Conservation (phyloP, 2,113 vertebrate species). For the Saguinus midas region DNA sequence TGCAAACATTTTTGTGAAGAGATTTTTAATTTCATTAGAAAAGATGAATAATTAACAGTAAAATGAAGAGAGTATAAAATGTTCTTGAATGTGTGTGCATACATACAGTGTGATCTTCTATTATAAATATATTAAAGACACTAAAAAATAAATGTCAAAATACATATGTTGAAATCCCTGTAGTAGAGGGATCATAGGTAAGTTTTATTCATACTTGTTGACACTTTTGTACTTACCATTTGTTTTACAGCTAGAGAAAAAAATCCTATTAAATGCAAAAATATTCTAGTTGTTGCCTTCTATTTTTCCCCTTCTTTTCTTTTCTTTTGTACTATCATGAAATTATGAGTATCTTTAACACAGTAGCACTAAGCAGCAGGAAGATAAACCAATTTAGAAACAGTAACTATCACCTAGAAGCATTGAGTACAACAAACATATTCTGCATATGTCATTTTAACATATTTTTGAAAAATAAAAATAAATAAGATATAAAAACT, state of each 20-base stretch:
- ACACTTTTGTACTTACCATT: background rate
- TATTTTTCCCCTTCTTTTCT: background rate
- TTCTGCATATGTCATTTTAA: background rate
- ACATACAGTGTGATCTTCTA: background rate
- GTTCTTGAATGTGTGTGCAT: background rate
- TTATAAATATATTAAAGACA: background rate
- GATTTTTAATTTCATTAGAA: background rate
- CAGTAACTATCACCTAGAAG: background rate
- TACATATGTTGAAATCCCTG: background rate
- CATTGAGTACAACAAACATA: background rate
- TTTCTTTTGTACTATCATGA: constrained; percentile 4
- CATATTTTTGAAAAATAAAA: constrained; percentile 17
- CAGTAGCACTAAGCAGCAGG: background rate
- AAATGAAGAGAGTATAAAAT: background rate
- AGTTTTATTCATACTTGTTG: background rate
- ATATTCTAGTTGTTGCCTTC: background rate
- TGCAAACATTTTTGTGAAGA: background rate
- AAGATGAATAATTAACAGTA: background rate
- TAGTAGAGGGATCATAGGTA: background rate
- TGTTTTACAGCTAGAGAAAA: background rate
- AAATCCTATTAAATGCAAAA: background rate
- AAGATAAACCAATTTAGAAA: background rate
- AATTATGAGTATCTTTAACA: background rate
- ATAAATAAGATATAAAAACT: background rate
- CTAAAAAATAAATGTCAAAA: background rate